A percentile compares a stretch with the other conserved stretches of the same genome.
phyloP scores from a whole-genome alignment of 1,140 invertebrate species.

The Leptinotarsa undecemlineata region DNA sequence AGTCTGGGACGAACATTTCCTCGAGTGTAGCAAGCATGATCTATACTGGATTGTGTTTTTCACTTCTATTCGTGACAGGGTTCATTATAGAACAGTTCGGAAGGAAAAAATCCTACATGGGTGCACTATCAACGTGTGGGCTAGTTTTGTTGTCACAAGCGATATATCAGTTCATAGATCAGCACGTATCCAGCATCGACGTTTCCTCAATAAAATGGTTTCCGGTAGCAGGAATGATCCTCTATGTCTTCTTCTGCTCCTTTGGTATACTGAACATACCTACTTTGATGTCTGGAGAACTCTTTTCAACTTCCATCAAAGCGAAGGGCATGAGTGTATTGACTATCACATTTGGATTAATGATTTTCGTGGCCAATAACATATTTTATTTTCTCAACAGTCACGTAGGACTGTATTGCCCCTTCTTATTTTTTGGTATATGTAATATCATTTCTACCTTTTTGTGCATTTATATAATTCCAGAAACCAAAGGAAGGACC shows the following conservation, averaged over 20 bases:
- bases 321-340: slow-evolving; percentile 43
- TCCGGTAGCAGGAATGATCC: slow-evolving; percentile 44
- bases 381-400: slow-evolving; percentile 51
- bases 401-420: slow-evolving; percentile 67
- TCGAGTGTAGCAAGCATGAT: neutral
- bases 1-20: slow-evolving; percentile 27
- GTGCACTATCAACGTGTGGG: slow-evolving; percentile 32
- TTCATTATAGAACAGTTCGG: slow-evolving; percentile 27
- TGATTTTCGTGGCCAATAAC: slow-evolving; percentile 51
- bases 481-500: slow-evolving; percentile 37
- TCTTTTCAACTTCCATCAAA: slow-evolving; percentile 50
- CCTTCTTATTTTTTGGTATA: slow-evolving; percentile 75
- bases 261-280: slow-evolving; percentile 46
- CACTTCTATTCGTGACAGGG: slow-evolving; percentile 66
- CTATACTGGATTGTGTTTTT: slow-evolving; percentile 57
- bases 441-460: slow-evolving; percentile 21
- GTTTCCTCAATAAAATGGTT: slow-evolving; percentile 46
- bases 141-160: slow-evolving; percentile 55
- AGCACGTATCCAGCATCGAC: slow-evolving; percentile 33
- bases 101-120: slow-evolving; percentile 34
- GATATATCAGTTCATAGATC: slow-evolving; percentile 51
- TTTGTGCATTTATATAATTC: slow-evolving; percentile 21
- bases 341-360: slow-evolving; percentile 35
- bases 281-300: slow-evolving; percentile 46
- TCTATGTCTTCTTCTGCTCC: slow-evolving; percentile 38